Conservation (phyloP, 2,888 invertebrate species). For the Hyposoter didymator region DNA sequence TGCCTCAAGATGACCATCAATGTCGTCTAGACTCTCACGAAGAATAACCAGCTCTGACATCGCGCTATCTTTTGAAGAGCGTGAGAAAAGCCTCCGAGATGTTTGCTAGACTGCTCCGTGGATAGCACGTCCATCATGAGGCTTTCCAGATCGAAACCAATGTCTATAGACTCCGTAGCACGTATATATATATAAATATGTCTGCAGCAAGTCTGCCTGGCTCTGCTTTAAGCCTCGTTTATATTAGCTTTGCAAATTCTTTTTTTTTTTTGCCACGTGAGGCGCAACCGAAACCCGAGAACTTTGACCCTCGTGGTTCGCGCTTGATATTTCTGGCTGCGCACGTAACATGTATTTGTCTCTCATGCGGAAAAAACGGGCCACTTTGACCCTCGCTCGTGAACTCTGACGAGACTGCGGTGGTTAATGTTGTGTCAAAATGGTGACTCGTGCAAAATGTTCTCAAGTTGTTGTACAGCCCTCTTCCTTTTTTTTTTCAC, state of each 20-base stretch:
- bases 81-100: constrained; percentile 36
- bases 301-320: constrained; percentile 34
- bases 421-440: neutral
- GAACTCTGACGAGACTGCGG: constrained; percentile 33
- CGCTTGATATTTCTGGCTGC: constrained; percentile 4
- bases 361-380: constrained; percentile 13
- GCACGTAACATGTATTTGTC: neutral
- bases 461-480: neutral
- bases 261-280: constrained; percentile 8
- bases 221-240: constrained; percentile 57
- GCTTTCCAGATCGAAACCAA: constrained; percentile 19
- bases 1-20: constrained; percentile 35
- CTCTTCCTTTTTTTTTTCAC: neutral
- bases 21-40: constrained; percentile 53
- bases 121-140: constrained; percentile 7
- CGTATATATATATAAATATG: constrained; percentile 1
- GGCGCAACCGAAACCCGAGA: constrained; percentile 13
- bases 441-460: neutral
- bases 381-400: constrained; percentile 42
- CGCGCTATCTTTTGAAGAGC: constrained; percentile 41
- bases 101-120: constrained; percentile 21
- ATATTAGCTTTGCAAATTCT: constrained; percentile 51
- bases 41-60: constrained; percentile 38
- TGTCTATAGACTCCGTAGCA: neutral
- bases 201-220: neutral